A percentile compares a stretch with the other conserved stretches of the same genome.
phyloP scores from a whole-genome alignment of 2,888 invertebrate species.

The Drosophila diplacantha region DNA sequence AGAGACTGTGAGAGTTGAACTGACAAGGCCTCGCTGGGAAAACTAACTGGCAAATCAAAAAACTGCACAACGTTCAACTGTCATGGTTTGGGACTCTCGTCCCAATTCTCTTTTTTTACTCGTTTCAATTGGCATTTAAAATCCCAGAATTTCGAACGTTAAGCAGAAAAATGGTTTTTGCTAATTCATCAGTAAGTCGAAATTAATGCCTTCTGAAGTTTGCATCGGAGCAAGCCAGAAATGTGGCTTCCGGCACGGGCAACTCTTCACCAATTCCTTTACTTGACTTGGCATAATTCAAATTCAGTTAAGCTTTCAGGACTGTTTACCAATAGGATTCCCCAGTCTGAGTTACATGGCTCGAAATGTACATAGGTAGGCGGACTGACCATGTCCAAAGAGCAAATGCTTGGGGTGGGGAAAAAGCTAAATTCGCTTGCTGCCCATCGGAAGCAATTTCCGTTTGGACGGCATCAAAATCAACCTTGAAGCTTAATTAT shows the following conservation, averaged over 20 bases:
- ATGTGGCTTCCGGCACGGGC: slow-evolving; percentile 4
- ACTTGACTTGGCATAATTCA: slow-evolving; percentile 12
- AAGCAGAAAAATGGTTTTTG: not conserved
- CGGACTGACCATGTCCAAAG: not conserved
- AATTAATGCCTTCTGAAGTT: not conserved
- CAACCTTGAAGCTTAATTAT: slow-evolving; percentile 38
- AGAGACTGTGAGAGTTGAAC: slow-evolving; percentile 1
- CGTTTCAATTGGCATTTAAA: not conserved
- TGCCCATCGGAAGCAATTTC: slow-evolving; percentile 21
- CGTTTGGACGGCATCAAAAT: slow-evolving; percentile 9
- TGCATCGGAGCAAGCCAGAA: slow-evolving; percentile 1
- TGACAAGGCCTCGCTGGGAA: slow-evolving; percentile 4
- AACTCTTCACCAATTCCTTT: not conserved
- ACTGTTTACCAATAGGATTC: slow-evolving; percentile 20
- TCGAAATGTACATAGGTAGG: slow-evolving; percentile 10
- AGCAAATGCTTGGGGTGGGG: not conserved
- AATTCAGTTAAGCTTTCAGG: slow-evolving; percentile 18
- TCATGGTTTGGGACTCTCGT: slow-evolving; percentile 12
- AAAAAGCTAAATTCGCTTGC: not conserved
- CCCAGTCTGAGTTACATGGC: not conserved
- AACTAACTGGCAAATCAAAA: slow-evolving; percentile 20
- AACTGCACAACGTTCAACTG: slow-evolving; percentile 8
- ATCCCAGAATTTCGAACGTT: not conserved
- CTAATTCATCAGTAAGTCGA: not conserved
- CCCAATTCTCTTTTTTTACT: not conserved